Evolutionary conservation across 1,140 invertebrate genomes (phyloP).

Genomic region (Luehdorfia chinensis): DNA sequence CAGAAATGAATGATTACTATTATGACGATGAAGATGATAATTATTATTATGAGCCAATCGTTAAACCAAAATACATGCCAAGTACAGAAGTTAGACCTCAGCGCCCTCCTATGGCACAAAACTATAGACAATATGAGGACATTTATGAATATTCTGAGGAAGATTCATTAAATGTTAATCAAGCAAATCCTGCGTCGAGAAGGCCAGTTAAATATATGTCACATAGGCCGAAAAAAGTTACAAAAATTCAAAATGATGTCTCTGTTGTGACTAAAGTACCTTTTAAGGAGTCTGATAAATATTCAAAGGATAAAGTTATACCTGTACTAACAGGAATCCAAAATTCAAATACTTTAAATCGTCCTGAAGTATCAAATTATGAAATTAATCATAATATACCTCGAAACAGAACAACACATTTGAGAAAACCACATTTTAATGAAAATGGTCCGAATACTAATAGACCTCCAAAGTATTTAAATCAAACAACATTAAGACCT

Average conservation of each 20-base stretch:
- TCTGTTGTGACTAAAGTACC: too few species aligned
- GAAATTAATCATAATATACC: slow-evolving; percentile 44
- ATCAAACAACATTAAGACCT: slow-evolving; percentile 72
- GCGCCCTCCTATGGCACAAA: slow-evolving; percentile 71
- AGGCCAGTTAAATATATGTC: slow-evolving; percentile 37
- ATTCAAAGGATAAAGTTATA: slow-evolving; percentile 41
- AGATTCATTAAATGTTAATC: slow-evolving; percentile 27
- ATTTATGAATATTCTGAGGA: slow-evolving; percentile 41
- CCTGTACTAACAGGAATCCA: slow-evolving; percentile 45
- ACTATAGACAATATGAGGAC: slow-evolving; percentile 74
- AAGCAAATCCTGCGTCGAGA: slow-evolving; percentile 20
- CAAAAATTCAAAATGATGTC: slow-evolving; percentile 61
- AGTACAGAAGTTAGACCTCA: slow-evolving; percentile 77
- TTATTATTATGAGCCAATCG: slow-evolving; percentile 76
- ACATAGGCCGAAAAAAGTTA: slow-evolving; percentile 37
- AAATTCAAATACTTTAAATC: slow-evolving; percentile 34
- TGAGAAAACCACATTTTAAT: slow-evolving; percentile 42
- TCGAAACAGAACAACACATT: slow-evolving; percentile 50
- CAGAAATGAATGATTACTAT: slow-evolving; percentile 77
- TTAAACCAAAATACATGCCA: slow-evolving; percentile 79
- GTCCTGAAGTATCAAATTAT: slow-evolving; percentile 59
- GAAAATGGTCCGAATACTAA: slow-evolving; percentile 49
- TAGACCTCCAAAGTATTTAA: slow-evolving; percentile 64
- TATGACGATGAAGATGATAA: slow-evolving; percentile 76
- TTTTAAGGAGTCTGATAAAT: slow-evolving; percentile 49